Conservation (phyloP, 2,888 invertebrate genomes). For the Epirrhoe tristata region DNA sequence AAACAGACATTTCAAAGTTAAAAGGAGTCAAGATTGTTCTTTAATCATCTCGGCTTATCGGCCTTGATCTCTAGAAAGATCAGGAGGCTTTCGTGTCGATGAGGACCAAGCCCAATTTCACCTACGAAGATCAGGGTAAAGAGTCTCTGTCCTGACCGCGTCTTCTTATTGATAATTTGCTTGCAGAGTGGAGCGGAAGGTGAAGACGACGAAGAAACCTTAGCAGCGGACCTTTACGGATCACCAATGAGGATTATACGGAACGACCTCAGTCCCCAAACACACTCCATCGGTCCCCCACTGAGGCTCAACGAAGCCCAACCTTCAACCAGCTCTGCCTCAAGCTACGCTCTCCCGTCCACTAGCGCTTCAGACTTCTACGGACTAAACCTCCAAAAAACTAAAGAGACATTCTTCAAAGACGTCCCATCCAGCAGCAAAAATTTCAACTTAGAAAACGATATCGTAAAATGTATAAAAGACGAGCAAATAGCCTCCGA, state of each 20-base stretch:
- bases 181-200: conserved; percentile 76
- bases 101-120: too few species aligned
- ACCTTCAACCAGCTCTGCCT: conserved; percentile 60
- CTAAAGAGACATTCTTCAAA: conserved; percentile 73
- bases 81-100: too few species aligned
- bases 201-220: conserved; percentile 86
- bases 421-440: conserved; percentile 78
- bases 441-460: conserved; percentile 70
- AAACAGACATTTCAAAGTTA: background rate
- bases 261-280: conserved; percentile 70
- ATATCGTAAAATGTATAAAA: conserved; percentile 66
- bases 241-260: conserved; percentile 69
- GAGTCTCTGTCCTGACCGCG: too few species aligned
- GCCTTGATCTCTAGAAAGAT: too few species aligned
- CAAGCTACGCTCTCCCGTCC: conserved; percentile 57
- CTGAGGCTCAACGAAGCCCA: conserved; percentile 51
- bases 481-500: conserved; percentile 56
- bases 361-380: conserved; percentile 66
- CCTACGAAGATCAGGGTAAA: too few species aligned
- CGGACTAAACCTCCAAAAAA: conserved; percentile 69
- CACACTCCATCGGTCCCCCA: conserved; percentile 43
- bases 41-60: too few species aligned
- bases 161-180: background rate
- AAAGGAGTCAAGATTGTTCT: too few species aligned
- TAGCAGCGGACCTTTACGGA: conserved; percentile 81